Base-by-base conservation (phyloP, 2,888 invertebrate species). In the Bugulina stolonifera region DNA sequence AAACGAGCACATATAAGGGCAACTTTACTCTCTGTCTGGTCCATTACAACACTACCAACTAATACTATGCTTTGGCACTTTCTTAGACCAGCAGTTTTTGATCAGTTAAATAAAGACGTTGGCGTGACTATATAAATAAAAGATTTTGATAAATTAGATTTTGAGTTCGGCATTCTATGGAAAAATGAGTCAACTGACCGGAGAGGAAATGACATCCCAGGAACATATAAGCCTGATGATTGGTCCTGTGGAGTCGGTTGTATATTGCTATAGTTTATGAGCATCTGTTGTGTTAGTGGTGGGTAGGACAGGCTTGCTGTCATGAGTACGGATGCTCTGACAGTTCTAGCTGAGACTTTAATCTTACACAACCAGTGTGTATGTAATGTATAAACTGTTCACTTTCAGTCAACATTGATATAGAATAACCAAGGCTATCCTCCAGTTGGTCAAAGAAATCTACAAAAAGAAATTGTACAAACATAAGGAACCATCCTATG, bases 401-500 rank as follows among this genome's bases (percentile, higher is more conserved):
- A n/a, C 64, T 64, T 14, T 64, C 64, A 1, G 32, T 32, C 3
- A 32, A 27, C 10, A 64, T 2, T 10, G 10, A 10, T 14, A 64
- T 27, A 14, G 14, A 14, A 32, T 64, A 64, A 10, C 32, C 64
- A 14, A 32, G 10, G 5, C 10, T 14, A 14, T 10, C 14, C 25
- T 64, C 64, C 32, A 64, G n/a, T 2, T n/a, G 27, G 5, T 32
- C n/a, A n/a, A 64, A 64, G 64, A 64, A 64, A 5, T 27, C 64
- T 64, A 32, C 27, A 64, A 64, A 32, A 5, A 34, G 27, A 25
- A 57, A 57, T 57, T 52, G 25, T 25, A 55, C 55, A 3, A 55
- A 23, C 23, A 55, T 55, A 25, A 14, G 10, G 10, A 22, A 10
- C 10, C 52, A 10, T 52, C 52, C 52, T 52, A 52, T 52, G 10